Evolutionary conservation across 2,113 vertebrate genomes (phyloP).

Genomic region (Apeltes quadracus): DNA sequence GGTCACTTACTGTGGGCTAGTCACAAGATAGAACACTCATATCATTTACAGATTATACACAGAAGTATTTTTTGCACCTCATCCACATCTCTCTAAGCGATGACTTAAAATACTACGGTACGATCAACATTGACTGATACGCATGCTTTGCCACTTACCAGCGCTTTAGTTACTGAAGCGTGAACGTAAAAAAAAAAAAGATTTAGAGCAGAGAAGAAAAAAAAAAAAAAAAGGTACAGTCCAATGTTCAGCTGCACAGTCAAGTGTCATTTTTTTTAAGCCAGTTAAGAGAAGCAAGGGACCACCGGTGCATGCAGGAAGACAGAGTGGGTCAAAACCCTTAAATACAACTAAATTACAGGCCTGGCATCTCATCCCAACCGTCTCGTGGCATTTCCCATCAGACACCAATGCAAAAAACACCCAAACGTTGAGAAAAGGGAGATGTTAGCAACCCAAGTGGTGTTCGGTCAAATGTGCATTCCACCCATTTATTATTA

Average conservation of each 20-base stretch:
- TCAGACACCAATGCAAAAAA: conserved; percentile 25
- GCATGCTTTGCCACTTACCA: conserved; percentile 68
- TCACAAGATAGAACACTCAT: conserved; percentile 9
- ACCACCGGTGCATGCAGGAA: conserved; percentile 58
- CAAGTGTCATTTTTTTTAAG: conserved; percentile 38
- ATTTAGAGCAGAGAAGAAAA: conserved; percentile 42
- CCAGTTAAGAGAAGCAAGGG: conserved; percentile 44
- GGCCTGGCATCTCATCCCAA: conserved; percentile 10
- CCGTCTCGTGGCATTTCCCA: not conserved
- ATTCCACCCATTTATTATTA: conserved; percentile 28
- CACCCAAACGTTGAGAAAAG: conserved; percentile 31
- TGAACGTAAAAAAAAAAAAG: conserved; percentile 54
- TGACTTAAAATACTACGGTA: not conserved
- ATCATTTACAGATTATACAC: not conserved
- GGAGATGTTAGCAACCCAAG: conserved; percentile 37
- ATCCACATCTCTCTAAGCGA: not conserved
- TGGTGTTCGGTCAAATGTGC: conserved; percentile 18
- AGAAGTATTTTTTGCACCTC: not conserved
- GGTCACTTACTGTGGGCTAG: conserved; percentile 81
- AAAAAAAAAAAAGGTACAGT: conserved; percentile 25
- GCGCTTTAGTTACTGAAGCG: conserved; percentile 61
- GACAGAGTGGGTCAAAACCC: conserved; percentile 12
- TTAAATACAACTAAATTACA: conserved; percentile 18
- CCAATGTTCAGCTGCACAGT: conserved; percentile 35
- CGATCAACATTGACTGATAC: not conserved